Base-by-base conservation (phyloP, 2,888 invertebrate genomes). In the Iselma pallidipennis region DNA sequence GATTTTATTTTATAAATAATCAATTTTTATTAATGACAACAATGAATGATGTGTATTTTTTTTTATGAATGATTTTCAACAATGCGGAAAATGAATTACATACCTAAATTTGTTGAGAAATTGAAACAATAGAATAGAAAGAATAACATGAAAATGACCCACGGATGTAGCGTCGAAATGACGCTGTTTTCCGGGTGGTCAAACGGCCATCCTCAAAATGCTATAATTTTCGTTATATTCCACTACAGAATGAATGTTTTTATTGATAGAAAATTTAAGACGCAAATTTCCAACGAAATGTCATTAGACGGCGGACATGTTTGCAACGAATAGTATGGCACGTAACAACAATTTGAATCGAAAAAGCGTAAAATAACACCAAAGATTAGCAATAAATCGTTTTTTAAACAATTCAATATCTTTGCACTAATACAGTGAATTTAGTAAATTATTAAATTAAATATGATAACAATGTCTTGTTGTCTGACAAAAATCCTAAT, bases 301-400 rank as follows among this genome's bases (percentile, higher is more conserved):
- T 73, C 73, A 74, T 73, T 73, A 69, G 71, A 73, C 70, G 74
- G 73, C 73, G 70, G 73, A 79, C 76, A 73, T 78, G 74, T 79
- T 79, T 73, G 68, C 67, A 53, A 71, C 65, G 76, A 72, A 59
- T 75, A 76, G 75, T 76, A 75, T 61, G 51, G 33, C 54, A 29
- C 21, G 31, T 49, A n/a, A n/a, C n/a, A 21, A 53, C 53, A 31
- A 45, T 49, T 28, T 28, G 28, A 61, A 28, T n/a, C 12, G 12
- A 60, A 52, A 49, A 21, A 51, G 23, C 26, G 16, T 6, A 42
- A 23, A 56, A 49, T 45, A 16, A 49, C 3, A 26, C 29, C 42
- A 55, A 29, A 45, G 16, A 51, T n/a, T n/a, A n/a, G n/a, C n/a
- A n/a, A n/a, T n/a, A n/a, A n/a, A n/a, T n/a, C n/a, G n/a, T n/a